These are phyloP conservation scores for Adelosebastes latens DNA, from an alignment of 2,797 vertebrate species.

Conservation along the genomic window DNA sequence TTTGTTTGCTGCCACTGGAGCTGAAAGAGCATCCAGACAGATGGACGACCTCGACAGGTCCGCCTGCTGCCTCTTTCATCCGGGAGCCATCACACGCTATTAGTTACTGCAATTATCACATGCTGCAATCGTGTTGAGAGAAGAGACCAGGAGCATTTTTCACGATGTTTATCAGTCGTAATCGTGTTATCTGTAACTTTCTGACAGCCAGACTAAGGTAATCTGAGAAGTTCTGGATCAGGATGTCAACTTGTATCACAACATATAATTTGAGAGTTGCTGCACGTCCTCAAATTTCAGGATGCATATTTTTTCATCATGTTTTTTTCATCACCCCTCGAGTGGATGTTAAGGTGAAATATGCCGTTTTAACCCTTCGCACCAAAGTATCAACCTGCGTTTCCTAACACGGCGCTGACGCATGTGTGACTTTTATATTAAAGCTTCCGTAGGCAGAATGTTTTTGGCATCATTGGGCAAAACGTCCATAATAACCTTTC, in stretches of 20 bases:
- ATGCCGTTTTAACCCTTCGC: not conserved
- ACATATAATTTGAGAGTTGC: not conserved
- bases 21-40: slow-evolving; percentile 70
- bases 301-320: not conserved
- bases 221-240: slow-evolving; percentile 6
- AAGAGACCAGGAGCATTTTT: slow-evolving; percentile 2
- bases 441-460: too few relatives aligned
- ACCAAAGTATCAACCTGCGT: not conserved
- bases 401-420: not conserved
- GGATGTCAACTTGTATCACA: slow-evolving; percentile 8
- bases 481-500: too few relatives aligned
- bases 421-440: not conserved
- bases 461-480: too few relatives aligned
- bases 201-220: slow-evolving; percentile 11
- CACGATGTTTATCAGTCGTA: slow-evolving; percentile 20
- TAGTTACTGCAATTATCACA: slow-evolving; percentile 60
- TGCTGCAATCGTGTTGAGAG: not conserved
- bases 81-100: slow-evolving; percentile 42
- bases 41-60: slow-evolving; percentile 56
- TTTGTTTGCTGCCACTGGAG: slow-evolving; percentile 74
- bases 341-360: not conserved
- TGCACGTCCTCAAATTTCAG: not conserved
- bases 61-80: slow-evolving; percentile 16
- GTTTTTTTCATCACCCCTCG: not conserved
- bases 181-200: slow-evolving; percentile 9